Evolutionary conservation across 2,113 vertebrate species (phyloP), one percentile per base, ranked within the genome.

Genomic region (Cygnus atratus): DNA sequence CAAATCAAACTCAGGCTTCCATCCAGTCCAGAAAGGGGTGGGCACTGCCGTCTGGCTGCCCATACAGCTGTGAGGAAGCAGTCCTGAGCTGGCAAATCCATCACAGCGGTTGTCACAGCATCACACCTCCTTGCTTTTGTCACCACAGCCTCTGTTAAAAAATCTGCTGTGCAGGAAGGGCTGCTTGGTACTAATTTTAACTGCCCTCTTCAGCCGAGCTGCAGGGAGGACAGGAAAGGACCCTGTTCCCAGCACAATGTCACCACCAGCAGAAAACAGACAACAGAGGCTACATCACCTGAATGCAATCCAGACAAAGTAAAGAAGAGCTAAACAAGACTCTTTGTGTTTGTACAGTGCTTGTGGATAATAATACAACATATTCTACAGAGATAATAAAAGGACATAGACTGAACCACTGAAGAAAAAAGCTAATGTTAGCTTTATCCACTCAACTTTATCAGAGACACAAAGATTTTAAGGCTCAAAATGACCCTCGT

Each of bases 401-500:
- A 70, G 48, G 37, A 58, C 1, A 0, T 18, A 19, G 48, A 46
- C 24, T 35, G 59, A 82, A 58, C 25, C 37, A n/a, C 37, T 68
- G n/a, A 79, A 63, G 71, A 28, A 91, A 76, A 52, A 88, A 78
- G 26, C 25, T 61, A 57, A 21, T 48, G n/a, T 20, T 24, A 18
- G 74, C 41, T 91, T 82, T 76, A 83, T 55, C 67, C 63, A 16
- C 2, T 6, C 50, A 71, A 48, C 46, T 84, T 95, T 88, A 94
- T 90, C 91, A 90, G 57, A 70, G 52, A 73, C 39, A 79, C 70
- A 57, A 65, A 70, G 86, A 93, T 65, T 90, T 94, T 54, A 88
- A 88, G 80, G 48, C 70, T 88, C 65, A 73, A 81, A 88, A 71
- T 92, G 54, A 94, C 95, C 88, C 88, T 95, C 61, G 26, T 54